phyloP scores from a whole-genome alignment of 2,888 invertebrate species.

The Diplazon laetatorius region DNA sequence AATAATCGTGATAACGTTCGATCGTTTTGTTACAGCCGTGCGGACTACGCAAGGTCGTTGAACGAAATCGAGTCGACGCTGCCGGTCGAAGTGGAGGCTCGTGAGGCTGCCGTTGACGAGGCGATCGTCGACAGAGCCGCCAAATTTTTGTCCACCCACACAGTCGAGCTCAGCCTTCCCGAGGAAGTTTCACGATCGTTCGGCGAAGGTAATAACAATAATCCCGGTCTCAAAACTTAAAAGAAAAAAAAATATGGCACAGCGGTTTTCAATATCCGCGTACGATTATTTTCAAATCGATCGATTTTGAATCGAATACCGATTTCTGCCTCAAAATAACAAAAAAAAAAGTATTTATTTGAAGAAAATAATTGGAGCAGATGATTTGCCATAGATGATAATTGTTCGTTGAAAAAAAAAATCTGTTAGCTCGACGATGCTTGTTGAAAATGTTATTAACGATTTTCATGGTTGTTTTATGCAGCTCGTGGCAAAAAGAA shows the following conservation, averaged over 20 bases:
- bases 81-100: slow-evolving; percentile 89
- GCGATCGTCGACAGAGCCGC: slow-evolving; percentile 90
- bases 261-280: too few relatives aligned
- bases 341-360: too few relatives aligned
- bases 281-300: too few relatives aligned
- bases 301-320: too few relatives aligned
- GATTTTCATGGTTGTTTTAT: slow-evolving; percentile 15
- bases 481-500: slow-evolving; percentile 89
- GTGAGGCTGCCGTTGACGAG: slow-evolving; percentile 89
- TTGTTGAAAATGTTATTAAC: background rate
- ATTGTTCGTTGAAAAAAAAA: too few relatives aligned
- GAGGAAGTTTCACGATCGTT: slow-evolving; percentile 90
- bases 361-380: too few relatives aligned
- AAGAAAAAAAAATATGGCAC: too few relatives aligned
- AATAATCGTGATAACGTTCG: slow-evolving; percentile 20
- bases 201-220: slow-evolving; percentile 89
- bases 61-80: slow-evolving; percentile 85
- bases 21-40: slow-evolving; percentile 79
- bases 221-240: too few relatives aligned
- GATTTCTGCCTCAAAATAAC: too few relatives aligned
- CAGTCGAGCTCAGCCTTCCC: slow-evolving; percentile 92
- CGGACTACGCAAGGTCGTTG: slow-evolving; percentile 84
- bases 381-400: too few relatives aligned
- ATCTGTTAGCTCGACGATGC: too few relatives aligned
- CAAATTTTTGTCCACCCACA: slow-evolving; percentile 90